Evolutionary conservation across 2,113 vertebrate genomes (phyloP), one percentile per base, ranked within the genome.

Genomic region (Vireo altiloquus): DNA sequence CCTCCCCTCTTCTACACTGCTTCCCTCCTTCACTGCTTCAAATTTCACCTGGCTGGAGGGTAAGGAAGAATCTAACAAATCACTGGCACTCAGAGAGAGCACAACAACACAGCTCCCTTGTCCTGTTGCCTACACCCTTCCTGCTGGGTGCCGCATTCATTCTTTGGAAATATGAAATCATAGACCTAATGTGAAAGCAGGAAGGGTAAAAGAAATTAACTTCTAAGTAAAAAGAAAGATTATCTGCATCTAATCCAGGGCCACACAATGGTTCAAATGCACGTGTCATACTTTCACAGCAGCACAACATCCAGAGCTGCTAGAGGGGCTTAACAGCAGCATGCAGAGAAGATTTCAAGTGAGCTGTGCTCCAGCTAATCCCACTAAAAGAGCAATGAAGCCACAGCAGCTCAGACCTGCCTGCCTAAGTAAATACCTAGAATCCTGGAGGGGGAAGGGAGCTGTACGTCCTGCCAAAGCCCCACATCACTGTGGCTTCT

Each of bases 291-390:
- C 71, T 80, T 95, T 31, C 76, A 86, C 63, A 92, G 78, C 82
- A 91, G 64, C 89, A 76, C 84, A 91, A 91, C 90, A 92, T 75
- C 71, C 82, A 78, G 8, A 37, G 90, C 88, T 96, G 76, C 83
- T 49, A 52, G 79, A 94, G 80, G 92, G 69, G 69, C 83, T 95
- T 92, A 96, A 21, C 30, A 95, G 86, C 82, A 84, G 91, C 72
- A 42, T 31, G 56, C 39, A n/a, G 89, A 87, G 83, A 92, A 93
- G 86, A 82, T 94, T 90, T 94, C 89, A 71, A 56, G 50, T 27
- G 66, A 76, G 89, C 90, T 60, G 90, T 69, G 92, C 82, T 89
- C 83, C 86, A 89, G 92, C 68, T 96, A 94, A 96, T 96, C 90
- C 94, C 0, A 2, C 92, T 92, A 82, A 88, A 92, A 93, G 95